Conservation (phyloP, 2,113 vertebrate genomes). For the Oryzias melastigma region DNA sequence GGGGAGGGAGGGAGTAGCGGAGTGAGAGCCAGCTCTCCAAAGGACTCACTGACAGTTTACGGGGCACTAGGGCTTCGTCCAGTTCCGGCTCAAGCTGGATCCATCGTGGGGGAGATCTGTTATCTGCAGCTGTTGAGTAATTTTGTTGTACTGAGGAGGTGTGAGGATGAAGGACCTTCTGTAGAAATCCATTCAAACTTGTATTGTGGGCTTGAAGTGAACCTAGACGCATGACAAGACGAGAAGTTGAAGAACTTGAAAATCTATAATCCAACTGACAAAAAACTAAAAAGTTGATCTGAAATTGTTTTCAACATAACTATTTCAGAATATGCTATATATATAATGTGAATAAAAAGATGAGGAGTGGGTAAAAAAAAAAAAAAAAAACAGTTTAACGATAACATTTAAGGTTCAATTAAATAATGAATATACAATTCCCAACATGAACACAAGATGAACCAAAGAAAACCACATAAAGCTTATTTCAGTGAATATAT, state of each 20-base stretch:
- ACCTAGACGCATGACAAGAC: constrained; percentile 44
- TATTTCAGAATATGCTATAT: too few species aligned
- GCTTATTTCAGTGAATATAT: too few species aligned
- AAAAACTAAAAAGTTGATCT: too few species aligned
- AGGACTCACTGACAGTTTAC: constrained; percentile 89
- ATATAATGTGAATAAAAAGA: too few species aligned
- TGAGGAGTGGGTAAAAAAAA: too few species aligned
- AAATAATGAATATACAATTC: too few species aligned
- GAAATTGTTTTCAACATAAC: too few species aligned
- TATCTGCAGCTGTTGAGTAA: constrained; percentile 75
- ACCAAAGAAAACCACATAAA: too few species aligned
- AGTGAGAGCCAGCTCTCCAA: constrained; percentile 91
- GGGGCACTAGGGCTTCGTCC: constrained; percentile 87
- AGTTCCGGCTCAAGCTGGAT: constrained; percentile 79
- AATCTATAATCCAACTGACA: neutral
- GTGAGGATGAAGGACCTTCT: constrained; percentile 21
- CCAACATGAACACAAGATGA: too few species aligned
- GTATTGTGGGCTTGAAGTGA: constrained; percentile 46
- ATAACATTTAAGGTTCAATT: too few species aligned
- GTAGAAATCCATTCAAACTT: constrained; percentile 30
- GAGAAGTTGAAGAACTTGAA: neutral
- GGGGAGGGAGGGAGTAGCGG: constrained; percentile 79
- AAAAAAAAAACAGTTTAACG: too few species aligned
- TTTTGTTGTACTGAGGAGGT: constrained; percentile 34
- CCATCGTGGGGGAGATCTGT: constrained; percentile 70